Evolutionary conservation across 35 echinoderm and acorn worm species (phyloP), one percentile per base, ranked within the genome.

Genomic region (Diadema setosum): DNA sequence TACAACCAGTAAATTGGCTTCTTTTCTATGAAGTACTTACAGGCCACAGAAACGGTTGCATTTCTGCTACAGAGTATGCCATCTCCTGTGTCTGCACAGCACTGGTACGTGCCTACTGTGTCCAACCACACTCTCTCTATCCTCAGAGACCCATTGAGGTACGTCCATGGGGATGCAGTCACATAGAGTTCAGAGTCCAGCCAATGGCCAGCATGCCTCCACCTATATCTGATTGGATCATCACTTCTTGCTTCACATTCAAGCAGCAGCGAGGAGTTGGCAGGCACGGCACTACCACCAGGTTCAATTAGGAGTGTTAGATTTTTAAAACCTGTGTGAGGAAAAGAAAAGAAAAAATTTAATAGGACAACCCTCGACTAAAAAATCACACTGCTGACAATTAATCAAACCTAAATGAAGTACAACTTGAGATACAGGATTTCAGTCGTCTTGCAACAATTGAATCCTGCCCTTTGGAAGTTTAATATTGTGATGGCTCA

Each of bases 81-180:
- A 2, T n/a, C 73, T 39, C 44, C 21, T 33, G 39, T 78, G 35
- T 21, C n/a, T 41, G 73, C 73, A 78, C 73, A 78, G 40, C 73
- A 78, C 73, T 78, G 73, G 73, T 78, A 78, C n/a, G 37, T 78
- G 24, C 73, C 73, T 36, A 41, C 44, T 44, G 73, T 78, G 9
- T 6, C 37, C 35, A 24, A 36, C 9, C 37, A 34, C 33, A 78
- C 73, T 17, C 21, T 21, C 25, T 23, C 7, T 9, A 78, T 78
- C 27, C 35, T 78, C 37, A 78, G 30, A 18, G 73, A 43, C 18
- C 73, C 73, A 24, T 78, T 78, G 27, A 67, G 5, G 11, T 15
- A 9, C 4, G 27, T 67, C 63, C 63, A 67, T 33, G 8, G 12
- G 12, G 49, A 55, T 11, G 73, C 2, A 2, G 20, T 11, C 20